A percentile compares a stretch with the other conserved stretches of the same genome.
Conservation (phyloP, 2,888 invertebrate species). For the Mongoloraphidia duomilia region DNA sequence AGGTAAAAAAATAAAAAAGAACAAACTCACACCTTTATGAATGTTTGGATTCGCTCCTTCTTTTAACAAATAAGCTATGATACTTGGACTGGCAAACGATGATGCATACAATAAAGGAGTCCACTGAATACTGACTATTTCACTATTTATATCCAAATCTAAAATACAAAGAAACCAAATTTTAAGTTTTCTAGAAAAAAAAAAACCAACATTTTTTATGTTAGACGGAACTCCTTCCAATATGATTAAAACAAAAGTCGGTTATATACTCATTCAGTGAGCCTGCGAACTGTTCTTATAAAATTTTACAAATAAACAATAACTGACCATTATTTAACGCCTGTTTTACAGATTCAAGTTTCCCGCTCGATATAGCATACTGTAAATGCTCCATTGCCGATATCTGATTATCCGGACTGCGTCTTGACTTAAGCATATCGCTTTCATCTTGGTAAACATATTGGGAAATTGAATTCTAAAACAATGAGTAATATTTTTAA, state of each 20-base stretch:
- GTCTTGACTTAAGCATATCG: not conserved
- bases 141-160: slow-evolving; percentile 26
- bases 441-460: no score
- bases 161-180: not conserved
- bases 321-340: slow-evolving; percentile 14
- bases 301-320: slow-evolving; percentile 17
- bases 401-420: not conserved
- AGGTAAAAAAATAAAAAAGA: not conserved
- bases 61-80: slow-evolving; percentile 36
- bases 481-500: no score
- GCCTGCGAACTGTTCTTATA: slow-evolving; percentile 10
- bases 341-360: slow-evolving; percentile 25
- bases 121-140: slow-evolving; percentile 39
- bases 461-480: no score
- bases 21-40: slow-evolving; percentile 19
- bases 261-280: slow-evolving; percentile 6
- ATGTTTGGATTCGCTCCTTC: slow-evolving; percentile 43
- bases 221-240: no score
- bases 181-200: no score
- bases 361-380: slow-evolving; percentile 31
- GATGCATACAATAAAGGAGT: slow-evolving; percentile 44
- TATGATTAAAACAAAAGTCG: no score
- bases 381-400: slow-evolving; percentile 19
- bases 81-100: slow-evolving; percentile 37
- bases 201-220: no score